Evolutionary conservation across 2,113 vertebrate genomes (phyloP), one percentile per base, ranked within the genome.

Genomic region (Microcebus ravelobensis): DNA sequence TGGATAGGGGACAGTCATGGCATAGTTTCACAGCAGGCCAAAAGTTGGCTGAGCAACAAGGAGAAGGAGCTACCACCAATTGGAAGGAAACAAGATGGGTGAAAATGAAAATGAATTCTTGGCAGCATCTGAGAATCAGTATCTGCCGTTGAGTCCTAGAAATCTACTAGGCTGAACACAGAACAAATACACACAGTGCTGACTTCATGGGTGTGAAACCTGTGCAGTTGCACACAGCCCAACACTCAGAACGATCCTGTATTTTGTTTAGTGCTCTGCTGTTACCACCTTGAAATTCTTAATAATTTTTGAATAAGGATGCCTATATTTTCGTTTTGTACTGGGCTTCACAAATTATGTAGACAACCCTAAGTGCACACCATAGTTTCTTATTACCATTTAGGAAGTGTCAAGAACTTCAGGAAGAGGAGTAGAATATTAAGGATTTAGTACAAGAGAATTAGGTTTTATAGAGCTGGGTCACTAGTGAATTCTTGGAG

Each of bases 361-460:
- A 91, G 34, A 31, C 10, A 39, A 25, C 14, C 7, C 7, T 48
- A 76, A n/a, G 34, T 39, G 21, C 3, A n/a, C 4, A 48, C 34
- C 34, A 17, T 42, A 79, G 27, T 76, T 95, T 90, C 84, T 96
- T 17, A 93, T 68, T 57, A n/a, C 31, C 67, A 31, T 68, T 91
- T 42, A 95, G 39, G 17, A 81, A 85, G 50, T 88, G 6, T 31
- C 42, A 48, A 74, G 71, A 48, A 74, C 71, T 57, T 29, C 18
- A 94, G n/a, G 25, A 81, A 85, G 52, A 91, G 8, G 4, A 55
- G 42, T 48, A 85, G 34, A 89, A 9, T 31, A 48, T 39, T 25
- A 80, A 85, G 11, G 25, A 73, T 74, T 82, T 92, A 55, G n/a
- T 45, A 79, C 31, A 12, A 80, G 31, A 96, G 11, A 92, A 61